Evolutionary conservation across 2,113 vertebrate species (phyloP).

Genomic region (Dicrurus megarhynchus): DNA sequence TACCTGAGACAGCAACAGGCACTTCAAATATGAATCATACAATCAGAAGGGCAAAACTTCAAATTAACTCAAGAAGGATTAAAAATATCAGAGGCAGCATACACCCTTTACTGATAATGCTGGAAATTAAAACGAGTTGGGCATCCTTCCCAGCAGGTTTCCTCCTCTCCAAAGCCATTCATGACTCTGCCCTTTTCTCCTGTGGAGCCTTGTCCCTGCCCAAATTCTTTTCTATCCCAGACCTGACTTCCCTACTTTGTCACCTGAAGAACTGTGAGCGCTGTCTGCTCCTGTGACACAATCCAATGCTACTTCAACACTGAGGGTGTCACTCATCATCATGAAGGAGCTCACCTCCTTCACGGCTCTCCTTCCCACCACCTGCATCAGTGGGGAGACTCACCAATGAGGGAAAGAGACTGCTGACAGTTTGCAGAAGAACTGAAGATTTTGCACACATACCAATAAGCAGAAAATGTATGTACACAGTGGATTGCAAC

Average conservation of each 20-base stretch:
- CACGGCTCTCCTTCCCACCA: fast-evolving
- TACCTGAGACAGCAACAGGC: not conserved
- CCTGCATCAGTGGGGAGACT: not conserved
- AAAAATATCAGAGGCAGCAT: not conserved
- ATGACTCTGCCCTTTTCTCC: not conserved
- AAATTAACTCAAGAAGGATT: not conserved
- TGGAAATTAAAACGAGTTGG: not conserved
- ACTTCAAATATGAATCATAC: not conserved
- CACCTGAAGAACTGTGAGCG: not conserved
- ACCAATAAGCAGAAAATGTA: not conserved
- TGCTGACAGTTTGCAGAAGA: not conserved
- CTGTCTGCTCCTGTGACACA: not conserved
- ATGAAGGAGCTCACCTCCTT: not conserved
- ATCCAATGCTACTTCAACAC: not conserved
- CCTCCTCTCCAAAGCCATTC: not conserved
- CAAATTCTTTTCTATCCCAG: not conserved
- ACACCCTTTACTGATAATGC: not conserved
- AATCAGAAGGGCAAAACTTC: not conserved
- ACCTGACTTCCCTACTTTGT: not conserved
- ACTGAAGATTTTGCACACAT: not conserved
- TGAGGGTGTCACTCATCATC: not conserved
- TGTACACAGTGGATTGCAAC: not conserved
- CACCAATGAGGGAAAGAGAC: not conserved
- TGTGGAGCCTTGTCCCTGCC: not conserved
- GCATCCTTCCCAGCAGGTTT: not conserved